Evolutionary conservation across 2,888 invertebrate species (phyloP).

Genomic region (Sphaeridia pumilis): DNA sequence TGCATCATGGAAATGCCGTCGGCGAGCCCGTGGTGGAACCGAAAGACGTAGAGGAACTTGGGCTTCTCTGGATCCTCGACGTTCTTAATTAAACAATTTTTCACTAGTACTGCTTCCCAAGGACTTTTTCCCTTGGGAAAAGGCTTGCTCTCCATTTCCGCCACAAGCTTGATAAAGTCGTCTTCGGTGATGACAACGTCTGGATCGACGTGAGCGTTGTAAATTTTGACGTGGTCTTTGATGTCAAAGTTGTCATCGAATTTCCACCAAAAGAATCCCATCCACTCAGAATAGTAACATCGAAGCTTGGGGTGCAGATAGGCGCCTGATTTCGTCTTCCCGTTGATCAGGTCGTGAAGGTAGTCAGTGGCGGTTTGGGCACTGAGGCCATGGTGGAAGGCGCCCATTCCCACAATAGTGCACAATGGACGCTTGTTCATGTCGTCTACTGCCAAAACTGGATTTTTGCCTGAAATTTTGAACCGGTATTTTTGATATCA

Average conservation of each 20-base stretch:
- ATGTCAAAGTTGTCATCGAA: slow-evolving; percentile 8
- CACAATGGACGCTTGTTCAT: slow-evolving; percentile 26
- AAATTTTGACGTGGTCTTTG: slow-evolving; percentile 13
- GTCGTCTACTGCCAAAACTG: slow-evolving; percentile 30
- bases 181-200: slow-evolving; percentile 14
- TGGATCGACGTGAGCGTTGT: slow-evolving; percentile 6
- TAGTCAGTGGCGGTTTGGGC: slow-evolving; percentile 10
- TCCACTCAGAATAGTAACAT: slow-evolving; percentile 15
- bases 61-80: slow-evolving; percentile 13
- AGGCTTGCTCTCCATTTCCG: slow-evolving; percentile 11
- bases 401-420: slow-evolving; percentile 33
- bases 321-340: neutral
- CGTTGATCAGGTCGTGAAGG: slow-evolving; percentile 13
- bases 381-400: slow-evolving; percentile 18
- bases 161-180: slow-evolving; percentile 15
- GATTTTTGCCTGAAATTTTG: slow-evolving; percentile 26
- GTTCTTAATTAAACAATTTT: slow-evolving; percentile 12
- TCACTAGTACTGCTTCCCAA: slow-evolving; percentile 15
- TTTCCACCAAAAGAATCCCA: slow-evolving; percentile 19
- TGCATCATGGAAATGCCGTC: slow-evolving; percentile 30
- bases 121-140: slow-evolving; percentile 17
- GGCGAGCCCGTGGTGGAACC: slow-evolving; percentile 22
- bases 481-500: no score
- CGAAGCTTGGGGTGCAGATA: slow-evolving; percentile 11
- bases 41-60: slow-evolving; percentile 12